Conservation (phyloP, 1,140 invertebrate genomes). For the Bombus picipes region DNA sequence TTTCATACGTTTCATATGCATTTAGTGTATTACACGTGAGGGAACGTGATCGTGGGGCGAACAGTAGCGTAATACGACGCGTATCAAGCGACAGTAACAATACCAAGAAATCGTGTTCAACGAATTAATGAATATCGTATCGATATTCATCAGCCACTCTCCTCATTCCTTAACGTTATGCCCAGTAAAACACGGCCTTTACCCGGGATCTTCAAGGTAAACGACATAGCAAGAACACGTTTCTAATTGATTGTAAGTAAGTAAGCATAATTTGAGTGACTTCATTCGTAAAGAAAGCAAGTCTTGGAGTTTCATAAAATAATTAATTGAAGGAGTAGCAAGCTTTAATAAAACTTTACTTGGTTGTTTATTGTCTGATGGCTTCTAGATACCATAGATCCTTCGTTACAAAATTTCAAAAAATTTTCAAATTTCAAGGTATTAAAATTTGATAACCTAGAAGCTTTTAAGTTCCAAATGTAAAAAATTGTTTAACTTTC, state of each 20-base stretch:
- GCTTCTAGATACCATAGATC: no score
- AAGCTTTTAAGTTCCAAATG: not conserved
- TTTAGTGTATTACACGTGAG: not conserved
- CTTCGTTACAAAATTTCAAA: not conserved
- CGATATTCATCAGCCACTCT: slow-evolving; percentile 35
- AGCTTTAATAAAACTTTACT: not conserved
- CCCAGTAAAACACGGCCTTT: slow-evolving; percentile 45
- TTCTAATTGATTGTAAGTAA: slow-evolving; percentile 36
- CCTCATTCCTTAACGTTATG: not conserved
- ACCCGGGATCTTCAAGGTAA: slow-evolving; percentile 63
- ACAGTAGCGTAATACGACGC: slow-evolving; percentile 20
- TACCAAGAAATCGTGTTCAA: slow-evolving; percentile 47
- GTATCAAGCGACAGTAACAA: slow-evolving; percentile 42
- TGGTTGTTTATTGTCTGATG: no score
- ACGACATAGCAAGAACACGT: slow-evolving; percentile 48
- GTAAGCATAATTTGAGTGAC: not conserved
- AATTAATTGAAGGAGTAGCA: not conserved
- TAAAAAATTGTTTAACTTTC: no score
- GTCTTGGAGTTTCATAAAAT: no score
- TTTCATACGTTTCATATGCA: not conserved
- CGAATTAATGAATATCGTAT: slow-evolving; percentile 42
- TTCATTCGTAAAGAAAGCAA: no score
- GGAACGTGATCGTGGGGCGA: slow-evolving; percentile 11
- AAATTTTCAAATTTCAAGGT: not conserved
- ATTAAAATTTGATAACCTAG: not conserved